phyloP scores from a whole-genome alignment of 2,888 invertebrate genomes.

The Eristalinus aeneus region DNA sequence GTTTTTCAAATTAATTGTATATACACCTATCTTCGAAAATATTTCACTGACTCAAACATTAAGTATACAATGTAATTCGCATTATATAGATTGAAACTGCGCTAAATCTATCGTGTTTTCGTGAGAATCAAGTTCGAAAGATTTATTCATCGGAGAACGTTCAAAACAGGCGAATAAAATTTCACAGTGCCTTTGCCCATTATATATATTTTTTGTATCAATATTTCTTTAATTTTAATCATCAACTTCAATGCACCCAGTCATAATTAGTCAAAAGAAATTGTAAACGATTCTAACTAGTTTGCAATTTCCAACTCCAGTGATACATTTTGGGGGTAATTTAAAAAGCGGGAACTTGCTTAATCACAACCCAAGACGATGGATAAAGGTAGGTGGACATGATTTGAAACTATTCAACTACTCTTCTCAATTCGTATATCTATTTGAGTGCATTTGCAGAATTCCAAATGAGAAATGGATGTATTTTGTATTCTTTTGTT shows the following conservation, averaged over 20 bases:
- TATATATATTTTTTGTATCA: slow-evolving; percentile 14
- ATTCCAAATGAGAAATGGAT: background rate
- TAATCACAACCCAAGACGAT: slow-evolving; percentile 20
- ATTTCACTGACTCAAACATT: background rate
- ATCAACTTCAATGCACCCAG: background rate
- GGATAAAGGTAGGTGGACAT: slow-evolving; percentile 56
- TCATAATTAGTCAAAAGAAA: background rate
- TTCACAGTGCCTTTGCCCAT: slow-evolving; percentile 5
- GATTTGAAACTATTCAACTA: slow-evolving; percentile 7
- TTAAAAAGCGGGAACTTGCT: slow-evolving; percentile 61
- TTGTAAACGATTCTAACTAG: background rate
- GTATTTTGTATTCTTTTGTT: background rate
- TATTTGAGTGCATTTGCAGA: background rate
- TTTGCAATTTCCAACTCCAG: background rate
- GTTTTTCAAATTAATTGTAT: slow-evolving; percentile 55
- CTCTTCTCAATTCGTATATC: background rate
- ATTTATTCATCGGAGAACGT: slow-evolving; percentile 32
- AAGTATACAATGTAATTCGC: slow-evolving; percentile 9
- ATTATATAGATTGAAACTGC: background rate
- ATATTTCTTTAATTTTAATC: background rate
- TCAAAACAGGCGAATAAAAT: slow-evolving; percentile 49
- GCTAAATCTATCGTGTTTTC: slow-evolving; percentile 4
- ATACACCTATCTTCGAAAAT: background rate
- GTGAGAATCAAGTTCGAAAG: background rate
- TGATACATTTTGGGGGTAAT: background rate